These are phyloP conservation scores for Molorchus minor DNA, from an alignment of 2,888 invertebrate genomes.

Conservation along the genomic window DNA sequence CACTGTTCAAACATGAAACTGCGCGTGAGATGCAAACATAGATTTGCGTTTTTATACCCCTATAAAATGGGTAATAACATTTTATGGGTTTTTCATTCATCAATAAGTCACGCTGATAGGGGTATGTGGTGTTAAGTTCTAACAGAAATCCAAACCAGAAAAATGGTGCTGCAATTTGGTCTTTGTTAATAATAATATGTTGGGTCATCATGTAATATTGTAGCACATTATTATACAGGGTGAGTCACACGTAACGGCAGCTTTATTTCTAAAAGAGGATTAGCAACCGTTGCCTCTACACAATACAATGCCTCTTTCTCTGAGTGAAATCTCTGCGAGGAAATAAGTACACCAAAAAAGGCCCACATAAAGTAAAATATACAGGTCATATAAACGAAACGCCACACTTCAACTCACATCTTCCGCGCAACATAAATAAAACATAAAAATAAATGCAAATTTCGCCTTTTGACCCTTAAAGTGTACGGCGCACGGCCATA, in stretches of 20 bases:
- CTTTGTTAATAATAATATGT: too few species aligned
- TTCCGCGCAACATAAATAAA: constrained; percentile 14
- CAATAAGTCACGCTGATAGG: constrained; percentile 24
- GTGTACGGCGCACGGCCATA: background rate
- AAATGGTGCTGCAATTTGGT: too few species aligned
- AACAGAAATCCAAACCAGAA: background rate
- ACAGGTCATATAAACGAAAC: background rate
- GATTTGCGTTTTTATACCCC: constrained; percentile 2
- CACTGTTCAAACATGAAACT: constrained; percentile 5
- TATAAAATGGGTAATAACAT: background rate
- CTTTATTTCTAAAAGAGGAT: too few species aligned
- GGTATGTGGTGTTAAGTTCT: constrained; percentile 16
- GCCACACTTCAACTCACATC: background rate
- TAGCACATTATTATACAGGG: too few species aligned
- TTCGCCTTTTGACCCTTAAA: constrained; percentile 16
- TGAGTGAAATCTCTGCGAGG: too few species aligned
- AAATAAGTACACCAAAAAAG: too few species aligned
- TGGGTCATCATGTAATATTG: too few species aligned
- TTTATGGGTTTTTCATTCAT: background rate
- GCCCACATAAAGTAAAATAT: too few species aligned
- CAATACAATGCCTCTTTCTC: too few species aligned
- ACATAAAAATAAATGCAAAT: constrained; percentile 23
- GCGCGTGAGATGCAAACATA: constrained; percentile 14
- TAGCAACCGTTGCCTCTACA: too few species aligned
- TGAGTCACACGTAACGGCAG: too few species aligned